Evolutionary conservation across 2,888 invertebrate species (phyloP), one percentile per base, ranked within the genome.

Genomic region (Tipula confusa): DNA sequence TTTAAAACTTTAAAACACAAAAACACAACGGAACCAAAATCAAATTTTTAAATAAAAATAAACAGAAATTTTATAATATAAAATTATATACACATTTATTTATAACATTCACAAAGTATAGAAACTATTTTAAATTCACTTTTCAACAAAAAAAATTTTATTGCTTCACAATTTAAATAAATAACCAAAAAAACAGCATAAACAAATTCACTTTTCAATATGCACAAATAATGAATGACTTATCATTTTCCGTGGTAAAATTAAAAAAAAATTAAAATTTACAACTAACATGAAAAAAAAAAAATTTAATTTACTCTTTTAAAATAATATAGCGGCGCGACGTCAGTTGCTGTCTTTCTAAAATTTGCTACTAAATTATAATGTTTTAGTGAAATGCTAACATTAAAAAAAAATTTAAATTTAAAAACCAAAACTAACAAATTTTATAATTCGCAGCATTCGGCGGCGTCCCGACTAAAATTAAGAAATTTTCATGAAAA

Each of bases 291-390:
- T 64, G 64, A 64, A 43, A 64, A 64, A 64, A 64, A 64, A 9
- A 64, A 18, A 64, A 24, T 7, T n/a, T n/a, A 64, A 43, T 43
- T 43, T 43, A 15, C 36, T 43, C 24, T 64, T 82, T 33, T n/a
- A 33, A 82, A 33, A 9, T 43, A n/a, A n/a, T 43, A 43, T 33
- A 82, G 28, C 15, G 36, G 48, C 83, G 83, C 83, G 83, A 83
- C 83, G 83, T 83, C 83, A 83, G 43, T 48, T 29, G 24, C 48
- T 48, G 83, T 83, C 43, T 83, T 83, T 83, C 83, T 48, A 33
- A 43, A 31, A 48, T 83, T 43, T 43, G 33, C 15, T 33, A 83
- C 83, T 83, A 29, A 82, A 80, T 80, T 80, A 80, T 80, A 80
- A 80, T 24, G 64, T 24, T 64, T 80, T 80, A 80, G 29, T 29